These are phyloP conservation scores for Zenarchopterus dispar DNA, from an alignment of 2,797 vertebrate species.

Conservation along the genomic window DNA sequence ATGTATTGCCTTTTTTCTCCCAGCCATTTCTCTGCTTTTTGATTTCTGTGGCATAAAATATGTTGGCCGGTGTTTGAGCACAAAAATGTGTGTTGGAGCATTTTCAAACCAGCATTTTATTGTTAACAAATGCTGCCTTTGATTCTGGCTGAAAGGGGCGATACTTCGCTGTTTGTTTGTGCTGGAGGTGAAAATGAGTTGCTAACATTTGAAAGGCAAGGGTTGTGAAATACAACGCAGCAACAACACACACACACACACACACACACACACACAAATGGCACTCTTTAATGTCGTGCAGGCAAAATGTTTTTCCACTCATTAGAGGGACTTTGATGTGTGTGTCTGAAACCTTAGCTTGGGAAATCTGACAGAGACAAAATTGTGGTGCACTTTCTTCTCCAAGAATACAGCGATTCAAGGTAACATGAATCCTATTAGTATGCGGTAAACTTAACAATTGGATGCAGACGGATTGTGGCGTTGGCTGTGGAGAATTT, in stretches of 20 bases:
- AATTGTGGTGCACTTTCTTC: slow-evolving; percentile 68
- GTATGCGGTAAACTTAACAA: slow-evolving; percentile 62
- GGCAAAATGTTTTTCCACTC: slow-evolving; percentile 79
- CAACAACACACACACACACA: slow-evolving; percentile 16
- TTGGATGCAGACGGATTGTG: slow-evolving; percentile 63
- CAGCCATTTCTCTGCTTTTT: slow-evolving; percentile 60
- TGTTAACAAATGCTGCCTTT: slow-evolving; percentile 85
- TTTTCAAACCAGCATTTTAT: slow-evolving; percentile 82
- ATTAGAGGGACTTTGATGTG: slow-evolving; percentile 81
- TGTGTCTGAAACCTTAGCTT: slow-evolving; percentile 76
- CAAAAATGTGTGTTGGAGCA: slow-evolving; percentile 78
- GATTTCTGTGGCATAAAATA: slow-evolving; percentile 74
- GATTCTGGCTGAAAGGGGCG: slow-evolving; percentile 74
- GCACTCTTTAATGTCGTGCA: slow-evolving; percentile 75
- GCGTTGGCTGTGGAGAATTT: slow-evolving; percentile 55
- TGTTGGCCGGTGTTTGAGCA: slow-evolving; percentile 69
- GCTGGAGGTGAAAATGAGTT: slow-evolving; percentile 85
- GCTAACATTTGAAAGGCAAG: slow-evolving; percentile 72
- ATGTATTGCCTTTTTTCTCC: slow-evolving; percentile 51
- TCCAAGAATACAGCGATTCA: slow-evolving; percentile 71
- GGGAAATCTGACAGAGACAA: slow-evolving; percentile 77
- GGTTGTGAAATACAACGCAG: slow-evolving; percentile 72
- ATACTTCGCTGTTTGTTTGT: slow-evolving; percentile 81
- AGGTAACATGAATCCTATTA: slow-evolving; percentile 79
- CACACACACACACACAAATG: slow-evolving; percentile 52